These are phyloP conservation scores for Stegophylla sp. DNA, from an alignment of 2,888 invertebrate species.

Conservation along the genomic window DNA sequence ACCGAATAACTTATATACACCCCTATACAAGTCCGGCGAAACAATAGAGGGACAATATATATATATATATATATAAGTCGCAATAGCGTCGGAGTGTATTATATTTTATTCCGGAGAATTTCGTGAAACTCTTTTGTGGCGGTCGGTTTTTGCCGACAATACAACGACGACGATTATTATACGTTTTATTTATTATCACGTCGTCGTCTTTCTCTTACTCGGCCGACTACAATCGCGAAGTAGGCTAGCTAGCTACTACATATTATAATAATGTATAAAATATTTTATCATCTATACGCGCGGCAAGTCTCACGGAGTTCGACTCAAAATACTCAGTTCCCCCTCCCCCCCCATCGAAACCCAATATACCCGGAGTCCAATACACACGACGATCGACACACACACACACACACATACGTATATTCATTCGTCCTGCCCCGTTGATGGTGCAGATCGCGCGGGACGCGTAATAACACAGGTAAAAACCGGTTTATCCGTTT, in stretches of 20 bases:
- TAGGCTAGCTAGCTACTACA: no score
- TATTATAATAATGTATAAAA: neutral
- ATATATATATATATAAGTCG: neutral
- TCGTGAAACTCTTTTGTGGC: constrained; percentile 30
- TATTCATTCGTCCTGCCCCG: constrained; percentile 19
- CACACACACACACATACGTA: neutral
- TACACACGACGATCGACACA: neutral
- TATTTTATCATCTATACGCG: neutral
- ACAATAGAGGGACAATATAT: constrained; percentile 35
- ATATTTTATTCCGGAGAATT: neutral
- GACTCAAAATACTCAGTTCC: neutral
- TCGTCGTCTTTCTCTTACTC: neutral
- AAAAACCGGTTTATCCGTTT: constrained; percentile 47
- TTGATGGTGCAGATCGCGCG: constrained; percentile 18
- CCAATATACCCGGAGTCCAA: neutral
- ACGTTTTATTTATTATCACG: constrained; percentile 9
- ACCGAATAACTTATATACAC: constrained; percentile 30
- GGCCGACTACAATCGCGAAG: no score
- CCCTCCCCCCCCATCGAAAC: no score
- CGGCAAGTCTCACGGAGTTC: neutral
- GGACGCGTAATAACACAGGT: constrained; percentile 43
- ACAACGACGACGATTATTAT: neutral
- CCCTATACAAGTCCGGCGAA: neutral
- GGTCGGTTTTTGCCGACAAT: constrained; percentile 29
- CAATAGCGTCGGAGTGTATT: neutral